Conservation (phyloP, 2,113 vertebrate species). For the Campylorhamphus procurvoides region DNA sequence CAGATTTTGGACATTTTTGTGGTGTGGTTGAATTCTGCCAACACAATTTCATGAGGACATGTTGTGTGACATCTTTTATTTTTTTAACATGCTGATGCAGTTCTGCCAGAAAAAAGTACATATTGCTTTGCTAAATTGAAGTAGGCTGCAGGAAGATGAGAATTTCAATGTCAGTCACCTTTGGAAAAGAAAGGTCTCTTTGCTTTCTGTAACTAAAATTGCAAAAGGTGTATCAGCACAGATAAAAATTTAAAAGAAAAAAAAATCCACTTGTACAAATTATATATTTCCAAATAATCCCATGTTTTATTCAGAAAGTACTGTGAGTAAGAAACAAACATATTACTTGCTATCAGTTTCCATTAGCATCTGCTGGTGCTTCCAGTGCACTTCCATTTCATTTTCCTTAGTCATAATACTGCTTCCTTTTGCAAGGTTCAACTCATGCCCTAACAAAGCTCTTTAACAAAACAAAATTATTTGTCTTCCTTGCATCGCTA, state of each 20-base stretch:
- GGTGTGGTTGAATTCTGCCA: not conserved
- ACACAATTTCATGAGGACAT: not conserved
- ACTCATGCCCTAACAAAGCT: not conserved
- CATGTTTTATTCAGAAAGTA: not conserved
- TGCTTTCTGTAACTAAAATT: not conserved
- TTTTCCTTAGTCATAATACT: not conserved
- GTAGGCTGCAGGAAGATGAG: not conserved
- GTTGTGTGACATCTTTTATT: not conserved
- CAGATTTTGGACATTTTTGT: not conserved
- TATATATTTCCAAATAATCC: not conserved
- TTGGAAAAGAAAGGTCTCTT: rapidly evolving
- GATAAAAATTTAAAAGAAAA: not conserved
- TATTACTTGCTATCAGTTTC: not conserved
- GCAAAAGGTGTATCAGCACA: not conserved
- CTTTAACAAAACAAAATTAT: not conserved
- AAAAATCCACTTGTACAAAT: not conserved
- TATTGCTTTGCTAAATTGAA: not conserved
- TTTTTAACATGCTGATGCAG: not conserved
- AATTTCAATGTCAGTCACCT: not conserved
- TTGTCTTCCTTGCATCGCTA: not conserved
- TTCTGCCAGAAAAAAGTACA: not conserved
- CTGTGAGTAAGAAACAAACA: not conserved
- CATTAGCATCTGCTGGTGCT: not conserved
- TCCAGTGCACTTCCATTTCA: not conserved
- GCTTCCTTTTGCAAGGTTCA: not conserved